Conservation (phyloP, 1,140 invertebrate genomes). For the Zaprionus camerounensis region DNA sequence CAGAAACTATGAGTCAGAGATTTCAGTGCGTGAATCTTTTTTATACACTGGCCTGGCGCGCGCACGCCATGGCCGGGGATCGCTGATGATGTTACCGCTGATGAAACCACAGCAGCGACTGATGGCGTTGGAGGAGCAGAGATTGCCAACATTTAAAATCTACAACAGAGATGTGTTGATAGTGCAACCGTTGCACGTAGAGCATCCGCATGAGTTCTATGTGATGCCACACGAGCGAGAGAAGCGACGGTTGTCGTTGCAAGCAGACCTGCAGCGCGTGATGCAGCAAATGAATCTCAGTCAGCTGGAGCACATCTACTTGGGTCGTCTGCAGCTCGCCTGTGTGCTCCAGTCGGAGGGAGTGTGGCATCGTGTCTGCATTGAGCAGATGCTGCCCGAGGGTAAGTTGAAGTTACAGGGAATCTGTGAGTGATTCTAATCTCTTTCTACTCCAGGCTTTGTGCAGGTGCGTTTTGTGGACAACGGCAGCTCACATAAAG, state of each 20-base stretch:
- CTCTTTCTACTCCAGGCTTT: conserved; percentile 34
- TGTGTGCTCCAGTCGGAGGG: conserved; percentile 52
- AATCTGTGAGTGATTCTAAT: neutral
- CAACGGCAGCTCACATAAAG: conserved; percentile 39
- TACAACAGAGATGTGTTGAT: conserved; percentile 33
- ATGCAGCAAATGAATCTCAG: conserved; percentile 35
- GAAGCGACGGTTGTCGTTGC: neutral
- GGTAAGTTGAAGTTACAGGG: conserved; percentile 31
- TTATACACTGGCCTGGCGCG: conserved; percentile 71
- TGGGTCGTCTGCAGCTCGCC: conserved; percentile 46
- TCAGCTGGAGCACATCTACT: conserved; percentile 51
- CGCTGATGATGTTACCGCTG: neutral
- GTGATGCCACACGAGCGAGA: conserved; percentile 47
- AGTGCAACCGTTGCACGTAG: conserved; percentile 54
- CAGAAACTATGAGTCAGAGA: conserved; percentile 31
- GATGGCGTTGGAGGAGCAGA: conserved; percentile 14
- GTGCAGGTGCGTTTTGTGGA: conserved; percentile 68
- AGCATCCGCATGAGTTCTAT: conserved; percentile 61
- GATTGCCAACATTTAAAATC: conserved; percentile 7
- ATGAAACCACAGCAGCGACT: conserved; percentile 3
- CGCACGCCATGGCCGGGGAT: neutral
- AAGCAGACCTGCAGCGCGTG: conserved; percentile 8
- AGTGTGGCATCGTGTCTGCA: conserved; percentile 64
- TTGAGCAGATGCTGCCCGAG: conserved; percentile 49
- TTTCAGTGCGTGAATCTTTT: conserved; percentile 73